A percentile compares a stretch with the other conserved stretches of the same genome.
Conservation (phyloP, 2,797 vertebrate genomes). For the Karalla daura region DNA sequence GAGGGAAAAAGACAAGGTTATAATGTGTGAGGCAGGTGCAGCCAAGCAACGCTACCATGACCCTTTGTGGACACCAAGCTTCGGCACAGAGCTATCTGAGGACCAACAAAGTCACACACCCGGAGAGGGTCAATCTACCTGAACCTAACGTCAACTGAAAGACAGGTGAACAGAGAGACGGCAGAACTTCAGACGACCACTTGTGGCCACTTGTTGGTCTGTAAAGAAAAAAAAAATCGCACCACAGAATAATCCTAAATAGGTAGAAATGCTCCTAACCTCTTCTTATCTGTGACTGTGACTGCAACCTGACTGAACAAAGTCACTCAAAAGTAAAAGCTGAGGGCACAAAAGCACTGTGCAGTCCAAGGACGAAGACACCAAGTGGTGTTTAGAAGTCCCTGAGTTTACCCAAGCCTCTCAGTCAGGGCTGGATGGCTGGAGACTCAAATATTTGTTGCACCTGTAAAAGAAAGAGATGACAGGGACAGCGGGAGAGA, state of each 20-base stretch:
- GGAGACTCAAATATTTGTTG: slow-evolving; percentile 41
- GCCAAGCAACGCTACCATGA: slow-evolving; percentile 33
- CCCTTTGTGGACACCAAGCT: slow-evolving; percentile 22
- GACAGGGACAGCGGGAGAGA: slow-evolving; percentile 64
- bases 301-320: slow-evolving; percentile 49
- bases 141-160: slow-evolving; percentile 27
- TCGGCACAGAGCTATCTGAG: slow-evolving; percentile 20
- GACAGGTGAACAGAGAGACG: slow-evolving; percentile 30
- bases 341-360: slow-evolving; percentile 57
- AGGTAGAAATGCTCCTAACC: slow-evolving; percentile 33
- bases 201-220: slow-evolving; percentile 39
- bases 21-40: slow-evolving; percentile 43
- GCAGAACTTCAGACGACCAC: slow-evolving; percentile 33
- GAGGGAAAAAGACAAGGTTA: slow-evolving; percentile 54
- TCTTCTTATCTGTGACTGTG: slow-evolving; percentile 53
- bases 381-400: slow-evolving; percentile 49
- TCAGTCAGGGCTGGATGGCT: slow-evolving; percentile 23
- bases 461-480: slow-evolving; percentile 71
- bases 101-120: slow-evolving; percentile 18
- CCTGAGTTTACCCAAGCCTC: slow-evolving; percentile 34
- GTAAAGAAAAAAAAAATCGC: slow-evolving; percentile 49
- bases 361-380: slow-evolving; percentile 62
- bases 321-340: slow-evolving; percentile 51
- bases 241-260: slow-evolving; percentile 40
- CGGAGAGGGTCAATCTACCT: slow-evolving; percentile 33